Evolutionary conservation across 2,797 vertebrate species (phyloP), one percentile per base, ranked within the genome.

Genomic region (Gymnocypris eckloni): DNA sequence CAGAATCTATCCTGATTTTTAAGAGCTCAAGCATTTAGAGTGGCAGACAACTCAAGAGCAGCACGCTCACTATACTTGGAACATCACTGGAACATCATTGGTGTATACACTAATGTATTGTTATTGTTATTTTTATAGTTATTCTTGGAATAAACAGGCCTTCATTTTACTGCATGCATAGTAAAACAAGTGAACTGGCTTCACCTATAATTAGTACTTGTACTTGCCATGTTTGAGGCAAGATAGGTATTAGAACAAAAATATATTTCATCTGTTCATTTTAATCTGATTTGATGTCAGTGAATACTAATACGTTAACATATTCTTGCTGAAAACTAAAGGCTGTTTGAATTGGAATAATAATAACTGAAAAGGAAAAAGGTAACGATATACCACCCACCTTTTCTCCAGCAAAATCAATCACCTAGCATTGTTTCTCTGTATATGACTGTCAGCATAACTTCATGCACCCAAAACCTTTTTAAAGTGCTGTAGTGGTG

Each of bases 401-500:
- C 22, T 28, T 67, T 66, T 33, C 20, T 61, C 54, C 10, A 59
- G 61, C 64, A 71, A 73, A 48, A 81, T 48, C 28, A 77, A 78
- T 78, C 43, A 43, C 22, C 64, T 50, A 16, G 45, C 25, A 75
- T 71, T n/a, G 37, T 69, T 73, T 48, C 16, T 28, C 25, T 72
- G 48, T 56, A 25, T 73, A 73, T 48, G 79, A 73, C 39, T 66
- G 48, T 78, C 85, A 83, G 59, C 39, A 20, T 72, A 28, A 80
- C 64, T 79, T 82, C 25, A 80, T 64, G 73, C 70, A 50, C 28
- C 28, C 28, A 0, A 33, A 33, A 33, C 28, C 67, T 73, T 69
- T 85, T 72, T 73, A 86, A 83, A 64, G 59, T 70, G 50, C 12
- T 61, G 71, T 77, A 83, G 79, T 61, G 61, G 25, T 82, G 69